These are phyloP conservation scores for Plagodis pulveraria DNA, from an alignment of 2,888 invertebrate species.

Conservation along the genomic window DNA sequence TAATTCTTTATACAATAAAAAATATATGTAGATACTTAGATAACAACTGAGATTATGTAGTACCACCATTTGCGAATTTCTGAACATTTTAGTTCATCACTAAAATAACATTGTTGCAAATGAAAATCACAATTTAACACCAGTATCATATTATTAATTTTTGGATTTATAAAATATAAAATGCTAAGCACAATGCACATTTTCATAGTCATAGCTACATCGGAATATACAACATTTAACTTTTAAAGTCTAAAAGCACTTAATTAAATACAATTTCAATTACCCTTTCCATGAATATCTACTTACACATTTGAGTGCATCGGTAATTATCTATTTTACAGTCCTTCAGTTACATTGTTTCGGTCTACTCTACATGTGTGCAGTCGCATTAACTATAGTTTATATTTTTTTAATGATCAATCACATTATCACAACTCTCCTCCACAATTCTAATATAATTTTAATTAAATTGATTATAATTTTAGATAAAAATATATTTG, in stretches of 20 bases:
- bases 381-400: background rate
- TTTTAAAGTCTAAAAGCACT: slow-evolving; percentile 25
- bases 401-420: slow-evolving; percentile 6
- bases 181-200: slow-evolving; percentile 6
- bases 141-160: background rate
- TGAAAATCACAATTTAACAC: background rate
- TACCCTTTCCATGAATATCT: slow-evolving; percentile 11
- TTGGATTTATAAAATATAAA: background rate
- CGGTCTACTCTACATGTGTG: background rate
- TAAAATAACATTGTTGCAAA: slow-evolving; percentile 1
- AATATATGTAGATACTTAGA: slow-evolving; percentile 21
- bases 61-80: background rate
- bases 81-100: background rate
- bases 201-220: slow-evolving; percentile 6
- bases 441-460: background rate
- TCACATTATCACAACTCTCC: slow-evolving; percentile 1
- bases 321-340: background rate
- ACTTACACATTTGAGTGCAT: slow-evolving; percentile 1
- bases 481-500: slow-evolving; percentile 10
- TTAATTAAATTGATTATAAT: slow-evolving; percentile 1
- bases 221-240: slow-evolving; percentile 7
- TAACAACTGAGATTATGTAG: slow-evolving; percentile 25
- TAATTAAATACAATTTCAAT: slow-evolving; percentile 13
- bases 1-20: slow-evolving; percentile 30
- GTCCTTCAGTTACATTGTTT: slow-evolving; percentile 6